phyloP scores from a whole-genome alignment of 2,797 vertebrate genomes.

The Hapalemur alaotrensis region DNA sequence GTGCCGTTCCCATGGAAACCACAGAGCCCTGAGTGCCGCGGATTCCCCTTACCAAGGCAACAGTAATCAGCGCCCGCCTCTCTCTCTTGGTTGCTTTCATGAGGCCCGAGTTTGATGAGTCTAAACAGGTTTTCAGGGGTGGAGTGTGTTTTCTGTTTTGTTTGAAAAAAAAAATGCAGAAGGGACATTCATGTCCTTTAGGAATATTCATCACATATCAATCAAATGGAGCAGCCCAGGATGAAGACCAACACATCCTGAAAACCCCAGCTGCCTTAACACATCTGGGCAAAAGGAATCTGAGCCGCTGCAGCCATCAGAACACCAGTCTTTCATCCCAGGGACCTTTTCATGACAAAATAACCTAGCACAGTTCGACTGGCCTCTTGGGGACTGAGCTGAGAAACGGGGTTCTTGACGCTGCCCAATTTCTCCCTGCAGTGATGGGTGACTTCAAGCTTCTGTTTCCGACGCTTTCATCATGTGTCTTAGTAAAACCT shows the following conservation, averaged over 20 bases:
- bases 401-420: neutral
- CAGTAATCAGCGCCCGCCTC: neutral
- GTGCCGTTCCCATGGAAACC: slow-evolving; percentile 70
- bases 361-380: neutral
- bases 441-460: neutral
- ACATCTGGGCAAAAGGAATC: neutral
- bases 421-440: neutral
- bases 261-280: neutral
- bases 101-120: neutral
- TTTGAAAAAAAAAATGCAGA: neutral
- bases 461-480: neutral
- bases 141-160: neutral
- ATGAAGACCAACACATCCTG: neutral
- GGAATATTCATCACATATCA: neutral
- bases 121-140: neutral
- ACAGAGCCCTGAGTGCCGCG: neutral
- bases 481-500: neutral
- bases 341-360: neutral
- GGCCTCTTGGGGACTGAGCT: neutral
- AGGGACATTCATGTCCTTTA: neutral
- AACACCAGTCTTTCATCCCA: neutral
- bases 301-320: neutral
- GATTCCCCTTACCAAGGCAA: slow-evolving; percentile 56
- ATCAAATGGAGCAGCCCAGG: neutral
- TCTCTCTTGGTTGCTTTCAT: slow-evolving; percentile 25